Conservation (phyloP, 2,113 vertebrate species). For the Oplegnathus fasciatus region DNA sequence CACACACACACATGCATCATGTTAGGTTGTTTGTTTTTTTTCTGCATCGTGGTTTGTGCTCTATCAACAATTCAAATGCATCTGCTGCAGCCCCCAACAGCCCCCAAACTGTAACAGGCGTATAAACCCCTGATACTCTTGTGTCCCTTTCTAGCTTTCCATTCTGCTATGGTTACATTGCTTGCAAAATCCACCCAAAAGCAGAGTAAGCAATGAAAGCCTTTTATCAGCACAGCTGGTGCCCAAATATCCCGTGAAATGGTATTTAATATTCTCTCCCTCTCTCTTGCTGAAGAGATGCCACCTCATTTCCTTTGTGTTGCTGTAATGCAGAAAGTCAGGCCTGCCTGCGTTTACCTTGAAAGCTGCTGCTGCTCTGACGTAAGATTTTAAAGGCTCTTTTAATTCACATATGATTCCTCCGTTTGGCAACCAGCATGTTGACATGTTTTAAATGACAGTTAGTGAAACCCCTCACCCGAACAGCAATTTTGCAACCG, state of each 20-base stretch:
- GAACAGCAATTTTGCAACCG: background rate
- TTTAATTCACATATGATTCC: conserved; percentile 30
- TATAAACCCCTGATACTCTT: conserved; percentile 34
- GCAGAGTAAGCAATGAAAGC: conserved; percentile 66
- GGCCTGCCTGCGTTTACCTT: conserved; percentile 24
- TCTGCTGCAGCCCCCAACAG: conserved; percentile 17
- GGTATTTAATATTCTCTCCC: conserved; percentile 70
- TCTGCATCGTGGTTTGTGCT: conserved; percentile 12
- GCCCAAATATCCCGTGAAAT: conserved; percentile 69
- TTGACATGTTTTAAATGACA: conserved; percentile 26
- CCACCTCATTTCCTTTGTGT: conserved; percentile 65
- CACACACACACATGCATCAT: background rate
- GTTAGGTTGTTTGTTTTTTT: conserved; percentile 24
- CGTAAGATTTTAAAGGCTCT: conserved; percentile 25
- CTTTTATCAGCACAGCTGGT: conserved; percentile 71
- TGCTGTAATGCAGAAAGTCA: conserved; percentile 32
- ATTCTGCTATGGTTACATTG: conserved; percentile 38
- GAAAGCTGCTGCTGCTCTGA: conserved; percentile 30
- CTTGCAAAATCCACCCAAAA: conserved; percentile 60
- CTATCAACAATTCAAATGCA: conserved; percentile 47
- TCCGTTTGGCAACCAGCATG: conserved; percentile 1
- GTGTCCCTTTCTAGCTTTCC: conserved; percentile 33
- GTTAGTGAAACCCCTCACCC: background rate
- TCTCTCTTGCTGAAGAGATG: conserved; percentile 47
- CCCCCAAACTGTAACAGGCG: conserved; percentile 28